Conservation (phyloP, 2,797 vertebrate species). For the Cynopterus sphinx region DNA sequence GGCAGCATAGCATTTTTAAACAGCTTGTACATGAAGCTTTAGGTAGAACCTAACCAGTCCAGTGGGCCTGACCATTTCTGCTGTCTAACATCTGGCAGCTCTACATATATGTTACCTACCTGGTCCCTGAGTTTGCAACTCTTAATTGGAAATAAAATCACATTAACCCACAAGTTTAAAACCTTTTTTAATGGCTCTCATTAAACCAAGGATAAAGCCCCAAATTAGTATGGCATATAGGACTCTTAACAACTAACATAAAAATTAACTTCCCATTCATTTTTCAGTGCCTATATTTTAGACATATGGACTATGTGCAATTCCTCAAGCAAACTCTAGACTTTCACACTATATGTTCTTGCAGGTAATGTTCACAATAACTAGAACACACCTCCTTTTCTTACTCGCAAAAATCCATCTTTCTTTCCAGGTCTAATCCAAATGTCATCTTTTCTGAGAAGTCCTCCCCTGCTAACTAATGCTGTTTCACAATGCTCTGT, state of each 20-base stretch:
- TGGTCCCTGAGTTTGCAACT: constrained; percentile 1
- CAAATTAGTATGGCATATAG: not conserved
- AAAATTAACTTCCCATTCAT: not conserved
- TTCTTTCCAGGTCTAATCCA: not conserved
- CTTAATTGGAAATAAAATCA: constrained; percentile 23
- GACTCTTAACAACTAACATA: not conserved
- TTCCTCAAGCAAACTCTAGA: not conserved
- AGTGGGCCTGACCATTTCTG: not conserved
- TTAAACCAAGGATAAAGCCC: not conserved
- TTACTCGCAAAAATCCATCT: not conserved
- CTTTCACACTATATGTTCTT: not conserved
- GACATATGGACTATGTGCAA: not conserved
- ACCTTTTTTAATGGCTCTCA: not conserved
- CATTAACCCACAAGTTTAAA: not conserved
- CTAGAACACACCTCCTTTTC: not conserved
- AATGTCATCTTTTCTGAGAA: not conserved
- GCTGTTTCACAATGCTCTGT: not conserved
- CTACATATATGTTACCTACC: not conserved
- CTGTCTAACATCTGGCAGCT: not conserved
- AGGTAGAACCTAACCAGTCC: not conserved
- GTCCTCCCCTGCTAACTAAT: not conserved
- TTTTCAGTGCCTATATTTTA: not conserved
- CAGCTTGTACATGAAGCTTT: not conserved
- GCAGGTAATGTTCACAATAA: not conserved
- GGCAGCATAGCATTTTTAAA: not conserved